Base-by-base conservation (phyloP, 1,140 invertebrate genomes). In the Drosophila subobscura region DNA sequence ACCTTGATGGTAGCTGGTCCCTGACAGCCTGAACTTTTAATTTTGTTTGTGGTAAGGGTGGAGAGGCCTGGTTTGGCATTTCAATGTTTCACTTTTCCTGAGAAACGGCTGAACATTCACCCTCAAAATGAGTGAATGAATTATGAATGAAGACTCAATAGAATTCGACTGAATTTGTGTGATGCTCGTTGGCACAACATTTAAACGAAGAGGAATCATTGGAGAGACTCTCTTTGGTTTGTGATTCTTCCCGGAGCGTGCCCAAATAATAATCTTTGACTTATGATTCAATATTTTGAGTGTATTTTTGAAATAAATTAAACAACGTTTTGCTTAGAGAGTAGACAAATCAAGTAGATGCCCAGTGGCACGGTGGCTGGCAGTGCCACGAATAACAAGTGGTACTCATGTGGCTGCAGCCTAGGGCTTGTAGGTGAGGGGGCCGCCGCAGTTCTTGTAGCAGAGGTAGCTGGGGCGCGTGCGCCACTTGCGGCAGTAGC, bases 401-500 rank as follows among this genome's bases (percentile, higher is more conserved):
- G 10, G 3, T 12, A 20, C 14, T 16, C 3, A 41, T 41, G 10
- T 12, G 22, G 20, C n/a, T 33, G 59, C 25, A 3, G 1, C 25
- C 44, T 77, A 86, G 81, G 81, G 81, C 40, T 50, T 64, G 65
- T 88, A 74, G 61, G 58, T 51, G 23, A 46, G 71, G 37, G 63
- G 33, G 12, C 81, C 83, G 33, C 81, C 74, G 44, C 81, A 86
- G 61, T 81, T 74, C 55, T 88, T 75, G 40, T 75, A 61, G 74
- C 81, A 86, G 20, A 86, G 47, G 50, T 88, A 86, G 72, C 70
- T 86, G 61, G 81, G 81, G 8, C 81, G 73, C 23, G 64, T 55
- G 20, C 81, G 61, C 83, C 81, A 86, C 51, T 74, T 86, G 57
- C 83, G 77, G 37, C 81, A 86, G 45, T 86, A 86, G 40, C 81